These are phyloP conservation scores for Antennarius striatus DNA, from an alignment of 2,113 vertebrate genomes.

Conservation along the genomic window DNA sequence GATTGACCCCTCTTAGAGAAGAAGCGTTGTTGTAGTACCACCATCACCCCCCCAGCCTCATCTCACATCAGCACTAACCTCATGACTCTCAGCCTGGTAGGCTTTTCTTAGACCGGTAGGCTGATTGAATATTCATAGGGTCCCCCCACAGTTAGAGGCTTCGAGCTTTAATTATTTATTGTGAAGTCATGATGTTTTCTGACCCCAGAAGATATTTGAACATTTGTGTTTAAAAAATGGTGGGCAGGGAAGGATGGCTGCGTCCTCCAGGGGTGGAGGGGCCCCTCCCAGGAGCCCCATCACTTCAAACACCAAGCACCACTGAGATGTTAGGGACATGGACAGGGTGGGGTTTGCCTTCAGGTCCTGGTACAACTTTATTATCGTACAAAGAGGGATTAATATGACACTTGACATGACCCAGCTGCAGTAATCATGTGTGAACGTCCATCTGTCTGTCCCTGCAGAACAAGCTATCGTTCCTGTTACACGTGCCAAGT, in stretches of 20 bases:
- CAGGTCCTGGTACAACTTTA: slow-evolving; percentile 6
- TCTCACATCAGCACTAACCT: slow-evolving; percentile 70
- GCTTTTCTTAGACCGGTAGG: slow-evolving; percentile 60
- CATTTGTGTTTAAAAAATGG: too few relatives aligned
- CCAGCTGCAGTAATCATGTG: too few relatives aligned
- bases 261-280: too few relatives aligned
- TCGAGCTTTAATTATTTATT: slow-evolving; percentile 49
- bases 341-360: slow-evolving; percentile 45
- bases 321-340: not conserved
- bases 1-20: slow-evolving; percentile 65
- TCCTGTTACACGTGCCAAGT: too few relatives aligned
- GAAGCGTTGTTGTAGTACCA: slow-evolving; percentile 57
- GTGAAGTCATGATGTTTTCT: slow-evolving; percentile 15
- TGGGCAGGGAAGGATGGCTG: too few relatives aligned
- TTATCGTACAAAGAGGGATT: too few relatives aligned
- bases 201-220: not conserved
- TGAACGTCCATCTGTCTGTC: too few relatives aligned
- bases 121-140: slow-evolving; percentile 73
- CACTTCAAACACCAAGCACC: too few relatives aligned
- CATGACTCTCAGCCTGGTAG: slow-evolving; percentile 60
- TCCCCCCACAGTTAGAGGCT: slow-evolving; percentile 28
- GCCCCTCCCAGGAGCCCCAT: too few relatives aligned
- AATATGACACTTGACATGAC: too few relatives aligned
- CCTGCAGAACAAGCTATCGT: too few relatives aligned
- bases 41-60: slow-evolving; percentile 37